phyloP scores from a whole-genome alignment of 2,888 invertebrate genomes.

The Folsomia manolachei region DNA sequence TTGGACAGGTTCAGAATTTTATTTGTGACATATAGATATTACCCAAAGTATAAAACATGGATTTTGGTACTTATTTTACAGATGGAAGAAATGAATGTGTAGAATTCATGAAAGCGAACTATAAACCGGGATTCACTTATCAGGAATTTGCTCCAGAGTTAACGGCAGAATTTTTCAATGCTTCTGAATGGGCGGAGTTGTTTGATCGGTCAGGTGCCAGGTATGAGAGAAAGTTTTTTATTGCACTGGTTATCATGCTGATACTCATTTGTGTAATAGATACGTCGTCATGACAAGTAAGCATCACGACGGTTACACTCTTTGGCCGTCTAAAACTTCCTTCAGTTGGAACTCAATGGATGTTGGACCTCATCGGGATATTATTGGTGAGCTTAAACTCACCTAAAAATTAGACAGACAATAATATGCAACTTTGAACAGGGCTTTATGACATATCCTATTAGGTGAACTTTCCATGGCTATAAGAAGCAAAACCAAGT shows the following conservation, averaged over 20 bases:
- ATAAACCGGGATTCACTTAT: slow-evolving; percentile 79
- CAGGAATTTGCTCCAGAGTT: slow-evolving; percentile 87
- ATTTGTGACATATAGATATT: too few relatives aligned
- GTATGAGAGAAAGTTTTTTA: too few relatives aligned
- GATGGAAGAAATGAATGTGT: slow-evolving; percentile 41
- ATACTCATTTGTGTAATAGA: too few relatives aligned
- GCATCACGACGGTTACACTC: too few relatives aligned
- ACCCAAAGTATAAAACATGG: too few relatives aligned
- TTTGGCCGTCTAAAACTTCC: neutral
- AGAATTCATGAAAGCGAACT: slow-evolving; percentile 76
- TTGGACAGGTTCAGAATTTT: too few relatives aligned
- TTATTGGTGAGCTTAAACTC: slow-evolving; percentile 50
- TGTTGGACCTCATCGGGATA: neutral
- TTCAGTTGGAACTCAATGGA: neutral
- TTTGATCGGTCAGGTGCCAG: slow-evolving; percentile 81
- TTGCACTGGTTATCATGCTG: too few relatives aligned
- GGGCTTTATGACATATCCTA: too few relatives aligned
- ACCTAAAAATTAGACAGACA: neutral
- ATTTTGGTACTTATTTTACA: too few relatives aligned
- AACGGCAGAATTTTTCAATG: slow-evolving; percentile 82
- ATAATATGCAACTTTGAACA: neutral
- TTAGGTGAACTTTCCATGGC: neutral
- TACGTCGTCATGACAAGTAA: too few relatives aligned
- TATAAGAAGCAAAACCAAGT: neutral
- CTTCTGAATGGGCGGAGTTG: slow-evolving; percentile 76